phyloP scores from a whole-genome alignment of 2,113 vertebrate species.

The Puffinus mauretanicus region DNA sequence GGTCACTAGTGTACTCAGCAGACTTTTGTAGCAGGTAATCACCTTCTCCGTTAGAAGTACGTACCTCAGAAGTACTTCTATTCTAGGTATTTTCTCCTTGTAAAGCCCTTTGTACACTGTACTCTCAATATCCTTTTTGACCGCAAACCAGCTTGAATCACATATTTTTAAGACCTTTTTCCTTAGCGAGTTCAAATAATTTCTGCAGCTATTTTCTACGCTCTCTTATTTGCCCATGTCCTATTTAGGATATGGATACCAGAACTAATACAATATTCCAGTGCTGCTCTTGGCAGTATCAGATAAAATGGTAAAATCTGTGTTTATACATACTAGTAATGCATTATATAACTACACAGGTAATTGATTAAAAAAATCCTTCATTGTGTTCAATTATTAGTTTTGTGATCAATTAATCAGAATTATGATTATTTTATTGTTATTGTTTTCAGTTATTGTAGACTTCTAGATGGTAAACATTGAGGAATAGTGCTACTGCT shows the following conservation, averaged over 20 bases:
- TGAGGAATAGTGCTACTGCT: rapidly evolving
- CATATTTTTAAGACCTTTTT: neutral
- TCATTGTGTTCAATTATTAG: neutral
- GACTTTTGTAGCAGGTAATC: neutral
- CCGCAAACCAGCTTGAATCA: neutral
- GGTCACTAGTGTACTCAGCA: neutral
- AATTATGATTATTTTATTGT: neutral
- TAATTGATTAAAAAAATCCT: neutral
- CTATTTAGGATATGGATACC: neutral
- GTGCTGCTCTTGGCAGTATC: neutral
- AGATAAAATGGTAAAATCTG: neutral
- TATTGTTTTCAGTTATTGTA: neutral
- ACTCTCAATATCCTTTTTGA: neutral
- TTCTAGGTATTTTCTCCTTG: neutral
- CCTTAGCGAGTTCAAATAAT: neutral
- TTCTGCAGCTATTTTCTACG: neutral
- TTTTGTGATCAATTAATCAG: neutral
- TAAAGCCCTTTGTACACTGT: neutral
- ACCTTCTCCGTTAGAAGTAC: neutral
- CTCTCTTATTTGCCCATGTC: neutral
- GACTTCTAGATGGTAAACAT: neutral
- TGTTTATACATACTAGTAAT: neutral
- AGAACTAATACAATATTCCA: neutral
- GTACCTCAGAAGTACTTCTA: neutral
- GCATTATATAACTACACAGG: neutral